A percentile compares a stretch with the other conserved stretches of the same genome.
Conservation (phyloP, 2,888 invertebrate species). For the Diachrysia chrysitis region DNA sequence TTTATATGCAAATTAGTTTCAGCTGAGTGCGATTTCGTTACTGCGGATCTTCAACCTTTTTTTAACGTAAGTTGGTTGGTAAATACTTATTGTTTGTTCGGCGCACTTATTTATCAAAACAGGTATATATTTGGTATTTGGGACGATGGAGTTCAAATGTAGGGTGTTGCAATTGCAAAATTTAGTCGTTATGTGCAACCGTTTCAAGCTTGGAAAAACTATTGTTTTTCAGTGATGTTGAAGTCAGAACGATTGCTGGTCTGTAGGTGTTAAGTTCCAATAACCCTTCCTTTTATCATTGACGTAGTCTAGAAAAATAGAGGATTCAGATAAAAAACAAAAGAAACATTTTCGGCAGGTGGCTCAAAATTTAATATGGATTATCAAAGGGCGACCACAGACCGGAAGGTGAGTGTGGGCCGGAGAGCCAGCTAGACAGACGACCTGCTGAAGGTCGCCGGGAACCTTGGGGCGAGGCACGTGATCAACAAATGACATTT, state of each 20-base stretch:
- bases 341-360: neutral
- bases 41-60: slow-evolving; percentile 19
- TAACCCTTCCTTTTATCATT: neutral
- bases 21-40: slow-evolving; percentile 20
- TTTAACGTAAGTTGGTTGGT: slow-evolving; percentile 10
- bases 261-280: neutral
- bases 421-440: slow-evolving; percentile 25
- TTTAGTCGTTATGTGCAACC: neutral
- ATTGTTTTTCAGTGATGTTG: neutral
- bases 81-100: slow-evolving; percentile 9
- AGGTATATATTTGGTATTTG: neutral
- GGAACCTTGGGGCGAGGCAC: slow-evolving; percentile 18
- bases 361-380: slow-evolving; percentile 19
- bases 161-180: neutral
- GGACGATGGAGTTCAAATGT: neutral
- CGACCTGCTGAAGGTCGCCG: slow-evolving; percentile 46
- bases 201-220: neutral
- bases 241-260: too few relatives aligned
- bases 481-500: slow-evolving; percentile 26
- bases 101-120: neutral
- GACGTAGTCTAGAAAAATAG: neutral
- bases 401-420: slow-evolving; percentile 52
- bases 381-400: slow-evolving; percentile 44
- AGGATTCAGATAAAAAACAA: neutral
- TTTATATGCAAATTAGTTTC: slow-evolving; percentile 77